Conservation (phyloP, 2,113 vertebrate species). For the Calcarius ornatus region DNA sequence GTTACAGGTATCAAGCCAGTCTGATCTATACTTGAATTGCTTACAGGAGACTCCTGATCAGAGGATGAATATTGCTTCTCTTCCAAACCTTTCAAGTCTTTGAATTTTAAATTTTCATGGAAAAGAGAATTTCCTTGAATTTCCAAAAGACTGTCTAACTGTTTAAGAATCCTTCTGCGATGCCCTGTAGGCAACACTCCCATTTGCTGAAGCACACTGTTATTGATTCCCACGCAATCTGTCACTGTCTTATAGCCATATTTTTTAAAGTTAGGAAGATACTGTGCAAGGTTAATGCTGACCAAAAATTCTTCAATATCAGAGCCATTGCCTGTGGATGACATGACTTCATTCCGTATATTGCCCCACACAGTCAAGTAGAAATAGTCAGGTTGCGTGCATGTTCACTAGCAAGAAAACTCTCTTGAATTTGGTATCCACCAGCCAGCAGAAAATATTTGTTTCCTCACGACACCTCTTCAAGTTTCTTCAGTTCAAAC, state of each 20-base stretch:
- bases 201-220: slow-evolving; percentile 79
- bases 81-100: not conserved
- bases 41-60: not conserved
- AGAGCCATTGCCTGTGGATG: slow-evolving; percentile 53
- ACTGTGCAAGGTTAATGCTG: slow-evolving; percentile 85
- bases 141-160: slow-evolving; percentile 74
- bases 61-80: not conserved
- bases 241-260: slow-evolving; percentile 75
- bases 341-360: slow-evolving; percentile 75
- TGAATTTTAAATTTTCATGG: slow-evolving; percentile 35
- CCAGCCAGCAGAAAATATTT: not conserved
- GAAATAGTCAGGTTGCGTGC: not conserved
- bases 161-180: slow-evolving; percentile 86
- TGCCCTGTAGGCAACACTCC: slow-evolving; percentile 89
- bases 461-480: not conserved
- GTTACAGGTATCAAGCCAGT: not conserved
- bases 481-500: not conserved
- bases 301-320: slow-evolving; percentile 81
- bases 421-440: not conserved
- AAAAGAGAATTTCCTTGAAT: slow-evolving; percentile 30
- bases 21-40: not conserved
- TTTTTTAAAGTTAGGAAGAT: slow-evolving; percentile 73
- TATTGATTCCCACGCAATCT: slow-evolving; percentile 79
- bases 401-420: not conserved
- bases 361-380: not conserved